Evolutionary conservation across 2,113 vertebrate species (phyloP), one percentile per base, ranked within the genome.

Genomic region (Hypocryptadius cinnamomeus): DNA sequence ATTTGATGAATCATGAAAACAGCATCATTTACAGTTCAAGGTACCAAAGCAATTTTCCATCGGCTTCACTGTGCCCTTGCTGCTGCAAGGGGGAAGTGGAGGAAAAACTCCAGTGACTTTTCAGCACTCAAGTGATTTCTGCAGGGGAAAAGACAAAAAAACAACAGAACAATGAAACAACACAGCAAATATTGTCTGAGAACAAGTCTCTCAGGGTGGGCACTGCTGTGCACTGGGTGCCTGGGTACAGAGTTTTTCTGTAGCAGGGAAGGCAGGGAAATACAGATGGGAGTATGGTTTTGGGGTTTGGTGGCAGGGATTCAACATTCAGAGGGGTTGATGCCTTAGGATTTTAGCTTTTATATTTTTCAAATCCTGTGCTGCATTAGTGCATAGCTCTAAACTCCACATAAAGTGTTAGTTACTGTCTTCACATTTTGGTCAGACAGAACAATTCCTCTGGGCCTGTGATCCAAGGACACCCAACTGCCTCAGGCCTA

Each of bases 1-100:
- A 80, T 93, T 86, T 95, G 96, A 95, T 96, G 95, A 96, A 93
- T 96, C 95, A 95, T 91, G 93, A 95, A 96, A 95, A 91, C 94
- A 94, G 85, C 95, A 93, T 91, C 95, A 90, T 96, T 96, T 96
- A 96, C 93, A 96, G 95, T 96, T 96, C 96, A 96, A 95, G 93
- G 93, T 90, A 79, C 85, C 85, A 96, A 94, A 95, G 95, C 94
- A 95, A 96, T 96, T 96, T 96, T 85, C 93, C 90, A 76, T 71
- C 63, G 48, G 94, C 40, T 25, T 68, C 85, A 81, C 79, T 30
- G 24, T 71, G 87, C 87, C 91, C 94, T 94, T 90, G 92, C 79
- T 88, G 60, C 93, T 83, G 88, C 76, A 57, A 60, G 86, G 47
- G 53, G 90, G 71, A 88, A 88, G 65, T 5, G 47, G 27, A 90